Base-by-base conservation (phyloP, 64 coral and sea anemone genomes). In the Pocillopora verrucosa region DNA sequence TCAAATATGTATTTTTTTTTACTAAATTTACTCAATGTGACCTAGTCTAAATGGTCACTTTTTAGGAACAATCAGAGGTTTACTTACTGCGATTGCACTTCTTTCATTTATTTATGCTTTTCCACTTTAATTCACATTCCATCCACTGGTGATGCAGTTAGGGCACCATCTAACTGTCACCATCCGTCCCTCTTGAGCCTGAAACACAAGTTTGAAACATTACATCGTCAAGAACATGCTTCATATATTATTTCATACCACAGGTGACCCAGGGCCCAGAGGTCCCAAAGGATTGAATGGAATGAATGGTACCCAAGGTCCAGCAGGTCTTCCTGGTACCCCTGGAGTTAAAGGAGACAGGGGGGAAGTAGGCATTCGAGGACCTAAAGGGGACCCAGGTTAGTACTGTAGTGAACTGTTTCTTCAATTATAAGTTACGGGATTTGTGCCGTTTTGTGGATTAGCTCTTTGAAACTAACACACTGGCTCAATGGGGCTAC, bases 261-360 rank as follows among this genome's bases (percentile, higher is more conserved):
- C 59, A 16, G 79, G 79, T 16, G 13, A 38, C 14, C 16, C 15
- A 20, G 79, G 79, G 14, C n/a, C 56, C 20, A 63, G 5, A 81
- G 87, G 87, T 14, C 73, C 73, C 16, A n/a, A 88, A 13, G 87
- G 87, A 88, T n/a, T 68, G n/a, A 75, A 75, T 19, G 88, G 88
- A 7, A 62, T 37, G 1, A 37, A 65, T 36, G 87, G 87, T 24
- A 17, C 24, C 1, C 25, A 89, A 36, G 87, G 87, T 0, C 75
- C 61, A 0, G 16, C 5, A 15, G 88, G 88, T 38, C 36, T 41
- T 16, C 25, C 56, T 6, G 88, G 88, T 1, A 25, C 26, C 15
- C 3, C 58, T n/a, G 88, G 89, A 12, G 19, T 16, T 14, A 17
- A 20, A 26, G 86, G 86, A 20, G 41, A 19, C 5, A 81, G 81